A percentile compares a stretch with the other conserved stretches of the same genome.
phyloP scores from a whole-genome alignment of 92 coral and sea anemone species.

The Epizoanthus illoricatus region DNA sequence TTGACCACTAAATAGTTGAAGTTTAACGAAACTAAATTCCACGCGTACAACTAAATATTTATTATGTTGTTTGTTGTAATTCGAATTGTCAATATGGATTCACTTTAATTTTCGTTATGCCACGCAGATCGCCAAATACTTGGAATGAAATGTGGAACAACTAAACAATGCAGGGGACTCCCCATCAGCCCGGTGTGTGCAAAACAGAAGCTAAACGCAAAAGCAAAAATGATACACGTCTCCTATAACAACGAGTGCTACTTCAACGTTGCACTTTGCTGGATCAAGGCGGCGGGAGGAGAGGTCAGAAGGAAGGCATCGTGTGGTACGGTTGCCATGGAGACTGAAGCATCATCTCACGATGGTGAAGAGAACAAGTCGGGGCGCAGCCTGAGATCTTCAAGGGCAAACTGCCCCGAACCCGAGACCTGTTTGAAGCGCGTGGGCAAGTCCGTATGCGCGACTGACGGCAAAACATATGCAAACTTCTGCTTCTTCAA shows the following conservation, averaged over 20 bases:
- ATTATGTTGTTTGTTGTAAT: too few relatives aligned
- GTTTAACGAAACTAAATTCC: too few relatives aligned
- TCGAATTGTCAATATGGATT: too few relatives aligned
- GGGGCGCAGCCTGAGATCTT: neutral
- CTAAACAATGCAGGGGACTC: neutral
- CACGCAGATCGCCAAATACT: neutral
- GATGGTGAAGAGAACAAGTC: neutral
- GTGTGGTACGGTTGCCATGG: neutral
- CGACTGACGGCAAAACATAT: slow-evolving; percentile 15
- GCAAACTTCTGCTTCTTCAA: slow-evolving; percentile 18
- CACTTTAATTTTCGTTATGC: neutral
- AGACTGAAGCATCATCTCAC: too few relatives aligned
- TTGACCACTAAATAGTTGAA: too few relatives aligned
- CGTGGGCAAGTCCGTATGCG: neutral
- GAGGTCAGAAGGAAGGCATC: neutral
- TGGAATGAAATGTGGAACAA: neutral
- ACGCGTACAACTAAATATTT: too few relatives aligned
- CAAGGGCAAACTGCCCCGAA: neutral
- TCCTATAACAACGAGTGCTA: slow-evolving; percentile 18
- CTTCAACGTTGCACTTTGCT: slow-evolving; percentile 5
- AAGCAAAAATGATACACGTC: neutral
- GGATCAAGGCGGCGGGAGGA: slow-evolving; percentile 17
- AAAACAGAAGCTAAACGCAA: neutral
- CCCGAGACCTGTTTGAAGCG: neutral
- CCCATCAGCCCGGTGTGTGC: slow-evolving; percentile 11